Evolutionary conservation across 2,888 invertebrate species (phyloP).

Genomic region (Celastrina argiolus): DNA sequence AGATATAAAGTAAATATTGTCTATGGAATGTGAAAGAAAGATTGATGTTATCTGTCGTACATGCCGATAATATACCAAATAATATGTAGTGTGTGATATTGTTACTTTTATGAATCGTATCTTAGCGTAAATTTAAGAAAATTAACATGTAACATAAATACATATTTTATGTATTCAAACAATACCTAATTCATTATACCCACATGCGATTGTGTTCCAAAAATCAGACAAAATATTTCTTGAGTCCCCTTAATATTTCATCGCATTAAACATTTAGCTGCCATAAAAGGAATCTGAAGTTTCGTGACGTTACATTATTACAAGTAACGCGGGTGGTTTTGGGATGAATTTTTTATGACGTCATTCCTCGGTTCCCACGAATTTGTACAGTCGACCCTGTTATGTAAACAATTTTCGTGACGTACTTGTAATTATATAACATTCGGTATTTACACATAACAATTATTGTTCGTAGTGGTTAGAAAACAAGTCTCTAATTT

Average conservation of each 20-base stretch:
- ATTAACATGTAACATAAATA: too few species aligned
- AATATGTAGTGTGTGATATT: too few species aligned
- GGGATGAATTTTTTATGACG: conserved; percentile 18
- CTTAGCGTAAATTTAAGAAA: too few species aligned
- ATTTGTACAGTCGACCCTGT: not conserved
- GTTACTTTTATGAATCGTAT: too few species aligned
- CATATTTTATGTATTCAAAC: too few species aligned
- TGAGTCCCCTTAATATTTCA: conserved; percentile 3
- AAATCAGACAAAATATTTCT: not conserved
- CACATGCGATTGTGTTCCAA: too few species aligned
- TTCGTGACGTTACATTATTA: conserved; percentile 19
- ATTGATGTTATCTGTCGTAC: too few species aligned
- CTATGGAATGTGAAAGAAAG: too few species aligned
- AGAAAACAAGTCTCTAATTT: not conserved
- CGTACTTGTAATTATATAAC: not conserved
- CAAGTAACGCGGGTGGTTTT: conserved; percentile 16
- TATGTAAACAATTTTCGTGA: not conserved
- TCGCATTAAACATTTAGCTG: conserved; percentile 5
- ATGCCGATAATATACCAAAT: too few species aligned
- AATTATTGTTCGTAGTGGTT: not conserved
- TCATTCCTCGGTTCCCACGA: conserved; percentile 17
- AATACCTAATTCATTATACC: too few species aligned
- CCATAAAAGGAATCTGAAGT: conserved; percentile 20
- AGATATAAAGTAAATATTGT: too few species aligned
- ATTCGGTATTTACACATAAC: not conserved